Conservation (phyloP, 2,113 vertebrate genomes). For the Cettia cetti region DNA sequence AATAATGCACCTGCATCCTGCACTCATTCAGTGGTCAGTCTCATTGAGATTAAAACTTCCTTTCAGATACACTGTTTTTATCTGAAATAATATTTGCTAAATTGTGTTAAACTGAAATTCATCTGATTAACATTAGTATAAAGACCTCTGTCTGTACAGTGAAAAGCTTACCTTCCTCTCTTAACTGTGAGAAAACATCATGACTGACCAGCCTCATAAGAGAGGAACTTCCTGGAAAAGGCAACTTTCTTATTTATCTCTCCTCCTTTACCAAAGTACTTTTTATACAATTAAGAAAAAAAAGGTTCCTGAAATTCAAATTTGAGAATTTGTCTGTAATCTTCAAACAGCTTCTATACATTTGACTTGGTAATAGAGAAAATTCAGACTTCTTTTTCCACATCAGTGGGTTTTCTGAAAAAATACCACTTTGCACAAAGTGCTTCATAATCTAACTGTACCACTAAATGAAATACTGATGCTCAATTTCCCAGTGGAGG, state of each 20-base stretch:
- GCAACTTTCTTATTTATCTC: background rate
- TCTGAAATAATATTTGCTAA: background rate
- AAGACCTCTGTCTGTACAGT: background rate
- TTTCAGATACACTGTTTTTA: background rate
- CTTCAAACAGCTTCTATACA: background rate
- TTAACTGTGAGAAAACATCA: background rate
- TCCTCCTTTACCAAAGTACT: background rate
- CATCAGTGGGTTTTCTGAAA: background rate
- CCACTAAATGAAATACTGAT: conserved; percentile 22
- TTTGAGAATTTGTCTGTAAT: background rate
- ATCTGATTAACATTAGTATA: background rate
- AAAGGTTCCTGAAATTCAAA: background rate
- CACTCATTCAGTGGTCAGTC: background rate
- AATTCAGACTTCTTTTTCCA: background rate
- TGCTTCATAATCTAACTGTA: conserved; percentile 12
- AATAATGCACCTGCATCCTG: background rate
- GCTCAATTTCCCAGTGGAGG: conserved; percentile 29
- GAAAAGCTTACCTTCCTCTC: background rate
- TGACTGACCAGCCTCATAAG: background rate
- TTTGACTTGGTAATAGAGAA: background rate
- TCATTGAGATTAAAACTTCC: background rate
- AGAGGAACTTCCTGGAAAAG: background rate
- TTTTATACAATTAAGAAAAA: background rate
- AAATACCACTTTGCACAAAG: background rate
- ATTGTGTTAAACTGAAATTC: background rate